Evolutionary conservation across 92 coral and sea anemone genomes (phyloP), one percentile per base, ranked within the genome.

Genomic region (Porites rus): DNA sequence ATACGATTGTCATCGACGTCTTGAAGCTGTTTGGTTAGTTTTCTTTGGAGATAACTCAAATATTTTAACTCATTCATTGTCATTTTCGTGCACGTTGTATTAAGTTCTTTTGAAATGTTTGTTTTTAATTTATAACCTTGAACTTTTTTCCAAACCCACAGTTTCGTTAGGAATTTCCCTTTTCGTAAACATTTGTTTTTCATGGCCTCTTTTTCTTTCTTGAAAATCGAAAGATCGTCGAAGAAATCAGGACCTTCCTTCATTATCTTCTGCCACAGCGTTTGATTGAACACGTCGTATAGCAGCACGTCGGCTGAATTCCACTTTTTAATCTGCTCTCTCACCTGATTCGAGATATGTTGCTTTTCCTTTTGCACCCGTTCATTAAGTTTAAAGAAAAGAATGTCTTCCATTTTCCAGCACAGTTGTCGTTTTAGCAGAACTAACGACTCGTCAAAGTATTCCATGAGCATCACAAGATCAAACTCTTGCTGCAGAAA

Each of bases 361-460:
- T 54, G 86, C 53, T 76, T 69, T 19, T 77, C 84, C 54, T 50
- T 60, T 8, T 21, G 11, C 38, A 72, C 19, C 20, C 94, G 25
- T 74, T 86, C 86, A 67, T 88, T 91, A 54, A 88, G 83, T 74
- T 88, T 93, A 62, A 93, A 86, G 81, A 91, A 91, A 58, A 93
- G 58, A 51, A 93, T 72, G 77, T 93, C 93, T 14, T 83, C 75
- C 3, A 86, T 69, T 53, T 91, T 72, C 96, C 94, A 93, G 58
- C 96, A 91, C 52, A 93, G 69, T 28, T 80, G 67, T 14, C 94
- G 84, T 73, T 91, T 93, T 18, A 93, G 78, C 10, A 93, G 81
- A 18, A 93, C 83, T 5, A 93, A 76, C n/a, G 96, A 93, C 65
- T 93, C 96, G 50, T 93, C 96, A 56, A 91, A 93, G 68, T 91